Percentiles rank a stretch among this genome's conserved stretches.
These are phyloP conservation scores for Slavum lentiscoides DNA, from an alignment of 2,888 invertebrate genomes.

Conservation along the genomic window DNA sequence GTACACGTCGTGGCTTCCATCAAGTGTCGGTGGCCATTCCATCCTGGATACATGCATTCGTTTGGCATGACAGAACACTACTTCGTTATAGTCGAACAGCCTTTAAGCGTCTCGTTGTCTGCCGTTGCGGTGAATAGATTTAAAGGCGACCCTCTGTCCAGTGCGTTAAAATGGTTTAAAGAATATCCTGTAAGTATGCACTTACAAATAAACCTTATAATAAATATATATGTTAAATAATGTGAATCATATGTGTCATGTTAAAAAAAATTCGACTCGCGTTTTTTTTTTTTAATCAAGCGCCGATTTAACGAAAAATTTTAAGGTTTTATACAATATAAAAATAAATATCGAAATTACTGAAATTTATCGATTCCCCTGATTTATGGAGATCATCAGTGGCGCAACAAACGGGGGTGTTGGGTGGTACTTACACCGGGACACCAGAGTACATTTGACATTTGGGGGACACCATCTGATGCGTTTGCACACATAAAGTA, in stretches of 20 bases:
- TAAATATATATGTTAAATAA: no score
- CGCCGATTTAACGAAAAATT: no score
- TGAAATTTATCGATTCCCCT: no score
- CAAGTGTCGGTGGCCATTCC: slow-evolving; percentile 76
- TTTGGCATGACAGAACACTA: slow-evolving; percentile 87
- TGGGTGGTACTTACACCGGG: no score
- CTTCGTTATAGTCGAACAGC: slow-evolving; percentile 87
- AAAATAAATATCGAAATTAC: no score
- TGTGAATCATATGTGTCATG: neutral
- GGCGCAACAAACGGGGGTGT: no score
- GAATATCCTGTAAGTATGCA: slow-evolving; percentile 66
- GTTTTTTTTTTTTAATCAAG: no score
- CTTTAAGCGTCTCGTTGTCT: slow-evolving; percentile 73
- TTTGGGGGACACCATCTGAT: no score
- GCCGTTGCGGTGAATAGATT: slow-evolving; percentile 67
- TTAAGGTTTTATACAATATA: no score
- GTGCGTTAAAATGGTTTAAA: slow-evolving; percentile 75
- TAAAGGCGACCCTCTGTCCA: slow-evolving; percentile 68
- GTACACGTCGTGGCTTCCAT: slow-evolving; percentile 68
- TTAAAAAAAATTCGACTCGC: neutral
- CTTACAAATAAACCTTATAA: neutral
- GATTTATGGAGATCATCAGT: no score
- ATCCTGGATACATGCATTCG: slow-evolving; percentile 90
- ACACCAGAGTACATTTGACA: no score
- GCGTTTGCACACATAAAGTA: no score